phyloP scores from a whole-genome alignment of 2,113 vertebrate genomes.

The Trematocara macrostoma region DNA sequence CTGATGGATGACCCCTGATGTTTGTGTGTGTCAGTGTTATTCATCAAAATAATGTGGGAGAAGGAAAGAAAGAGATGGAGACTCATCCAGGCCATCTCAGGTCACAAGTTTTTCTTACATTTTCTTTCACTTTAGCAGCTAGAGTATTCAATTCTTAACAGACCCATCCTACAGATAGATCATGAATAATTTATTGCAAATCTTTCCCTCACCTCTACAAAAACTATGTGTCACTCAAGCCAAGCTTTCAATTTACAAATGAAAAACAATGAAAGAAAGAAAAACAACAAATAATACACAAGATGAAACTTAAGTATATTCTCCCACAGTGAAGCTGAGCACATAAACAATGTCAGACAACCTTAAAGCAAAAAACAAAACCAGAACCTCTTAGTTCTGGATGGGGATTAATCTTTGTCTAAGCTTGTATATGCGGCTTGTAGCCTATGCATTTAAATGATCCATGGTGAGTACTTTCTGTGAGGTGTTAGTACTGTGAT shows the following conservation, averaged over 20 bases:
- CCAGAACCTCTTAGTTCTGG: not conserved
- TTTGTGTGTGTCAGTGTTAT: slow-evolving; percentile 28
- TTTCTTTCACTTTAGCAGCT: not conserved
- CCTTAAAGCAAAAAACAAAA: not conserved
- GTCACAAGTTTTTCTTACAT: slow-evolving; percentile 22
- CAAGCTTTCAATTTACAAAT: not conserved
- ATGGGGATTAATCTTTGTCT: not conserved
- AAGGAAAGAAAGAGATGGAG: not conserved
- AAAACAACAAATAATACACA: slow-evolving; percentile 9
- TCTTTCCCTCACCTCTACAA: not conserved
- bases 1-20: slow-evolving; percentile 42
- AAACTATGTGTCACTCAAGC: not conserved
- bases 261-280: not conserved
- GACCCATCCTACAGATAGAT: not conserved
- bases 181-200: slow-evolving; percentile 23
- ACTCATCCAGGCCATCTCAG: slow-evolving; percentile 1
- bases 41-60: slow-evolving; percentile 48
- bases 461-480: not conserved
- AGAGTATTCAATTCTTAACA: slow-evolving; percentile 13
- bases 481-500: not conserved
- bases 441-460: not conserved
- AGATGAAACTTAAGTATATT: not conserved
- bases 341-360: not conserved
- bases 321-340: not conserved
- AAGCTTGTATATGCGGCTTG: not conserved